phyloP scores from a whole-genome alignment of 2,113 vertebrate genomes.

The Grammatotria lemairii region DNA sequence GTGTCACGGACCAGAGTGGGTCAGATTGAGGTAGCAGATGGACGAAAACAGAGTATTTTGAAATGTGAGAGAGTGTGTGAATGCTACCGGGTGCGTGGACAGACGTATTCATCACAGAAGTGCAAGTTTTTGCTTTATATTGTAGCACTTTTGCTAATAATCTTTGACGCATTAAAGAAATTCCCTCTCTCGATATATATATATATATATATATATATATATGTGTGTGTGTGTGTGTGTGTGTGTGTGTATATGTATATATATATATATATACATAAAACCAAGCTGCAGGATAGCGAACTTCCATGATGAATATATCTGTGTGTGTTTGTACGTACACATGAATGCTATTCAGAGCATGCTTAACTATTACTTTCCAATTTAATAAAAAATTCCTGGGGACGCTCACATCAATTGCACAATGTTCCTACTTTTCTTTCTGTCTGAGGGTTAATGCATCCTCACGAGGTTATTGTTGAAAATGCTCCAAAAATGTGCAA shows the following conservation, averaged over 20 bases:
- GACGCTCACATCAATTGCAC: background rate
- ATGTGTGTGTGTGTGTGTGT: rapidly evolving
- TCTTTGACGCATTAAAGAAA: background rate
- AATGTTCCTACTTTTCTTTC: background rate
- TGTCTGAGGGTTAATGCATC: background rate
- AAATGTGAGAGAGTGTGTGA: background rate
- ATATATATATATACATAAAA: background rate
- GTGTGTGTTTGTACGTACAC: background rate
- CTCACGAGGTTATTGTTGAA: background rate
- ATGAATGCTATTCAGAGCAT: conserved; percentile 14
- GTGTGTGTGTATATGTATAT: rapidly evolving
- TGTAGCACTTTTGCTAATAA: background rate
- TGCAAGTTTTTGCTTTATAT: background rate
- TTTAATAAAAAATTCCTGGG: conserved; percentile 28
- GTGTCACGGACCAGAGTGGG: background rate
- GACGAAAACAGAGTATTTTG: background rate
- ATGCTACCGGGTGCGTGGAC: background rate
- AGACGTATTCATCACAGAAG: conserved; percentile 15
- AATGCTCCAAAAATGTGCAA: background rate
- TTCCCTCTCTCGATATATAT: background rate
- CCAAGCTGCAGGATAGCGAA: background rate
- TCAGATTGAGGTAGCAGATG: background rate
- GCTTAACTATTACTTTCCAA: conserved; percentile 44
- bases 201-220: background rate
- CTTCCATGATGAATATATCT: conserved; percentile 12